phyloP scores from a whole-genome alignment of 1,140 invertebrate species.

The Neodiprion pinetum region DNA sequence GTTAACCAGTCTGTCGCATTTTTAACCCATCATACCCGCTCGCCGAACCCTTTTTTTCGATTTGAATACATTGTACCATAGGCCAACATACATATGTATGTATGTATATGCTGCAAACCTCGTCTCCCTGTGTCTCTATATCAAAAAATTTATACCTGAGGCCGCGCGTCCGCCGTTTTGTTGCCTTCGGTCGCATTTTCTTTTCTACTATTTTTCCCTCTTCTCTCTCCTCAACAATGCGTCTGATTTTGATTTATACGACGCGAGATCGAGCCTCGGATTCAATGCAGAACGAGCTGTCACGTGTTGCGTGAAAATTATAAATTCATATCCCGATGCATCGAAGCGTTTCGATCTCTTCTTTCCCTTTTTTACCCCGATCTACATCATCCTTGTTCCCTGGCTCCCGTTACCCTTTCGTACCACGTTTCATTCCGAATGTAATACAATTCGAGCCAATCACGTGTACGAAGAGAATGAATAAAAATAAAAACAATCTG shows the following conservation, averaged over 20 bases:
- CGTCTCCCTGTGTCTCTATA: slow-evolving; percentile 17
- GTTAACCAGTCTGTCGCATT: slow-evolving; percentile 64
- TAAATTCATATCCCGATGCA: slow-evolving; percentile 58
- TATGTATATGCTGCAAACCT: slow-evolving; percentile 43
- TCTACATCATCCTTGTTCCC: slow-evolving; percentile 22
- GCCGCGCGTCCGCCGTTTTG: slow-evolving; percentile 44
- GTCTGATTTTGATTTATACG: slow-evolving; percentile 63
- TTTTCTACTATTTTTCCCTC: slow-evolving; percentile 29
- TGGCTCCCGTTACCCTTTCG: not conserved
- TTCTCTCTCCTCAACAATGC: slow-evolving; percentile 45
- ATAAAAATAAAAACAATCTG: no score
- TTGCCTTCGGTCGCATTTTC: slow-evolving; percentile 33
- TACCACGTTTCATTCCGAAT: not conserved
- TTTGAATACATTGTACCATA: slow-evolving; percentile 63
- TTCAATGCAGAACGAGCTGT: slow-evolving; percentile 29
- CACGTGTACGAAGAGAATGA: no score
- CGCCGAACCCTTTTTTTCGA: slow-evolving; percentile 57
- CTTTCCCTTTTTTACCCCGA: slow-evolving; percentile 26
- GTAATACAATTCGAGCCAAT: no score
- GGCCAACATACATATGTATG: slow-evolving; percentile 62
- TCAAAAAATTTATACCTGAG: slow-evolving; percentile 40
- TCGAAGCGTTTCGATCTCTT: slow-evolving; percentile 35
- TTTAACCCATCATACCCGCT: slow-evolving; percentile 49
- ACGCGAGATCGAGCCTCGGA: slow-evolving; percentile 53
- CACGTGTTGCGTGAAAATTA: slow-evolving; percentile 55